Evolutionary conservation across 2,797 vertebrate species (phyloP).

Genomic region (Catharus ustulatus): DNA sequence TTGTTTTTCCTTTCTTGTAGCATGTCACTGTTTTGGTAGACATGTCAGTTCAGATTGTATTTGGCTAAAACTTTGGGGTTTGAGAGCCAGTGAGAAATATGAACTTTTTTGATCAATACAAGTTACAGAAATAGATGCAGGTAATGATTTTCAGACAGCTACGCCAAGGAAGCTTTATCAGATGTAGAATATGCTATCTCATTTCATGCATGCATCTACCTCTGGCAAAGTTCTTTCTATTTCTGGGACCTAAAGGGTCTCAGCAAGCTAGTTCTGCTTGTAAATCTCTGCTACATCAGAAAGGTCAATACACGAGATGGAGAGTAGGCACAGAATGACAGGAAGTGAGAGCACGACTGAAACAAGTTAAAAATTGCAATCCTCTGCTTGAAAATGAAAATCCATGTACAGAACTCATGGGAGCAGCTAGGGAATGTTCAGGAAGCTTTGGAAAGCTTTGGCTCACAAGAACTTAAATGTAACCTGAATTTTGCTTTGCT

Average conservation of each 20-base stretch:
- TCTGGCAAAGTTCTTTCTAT: conserved; percentile 62
- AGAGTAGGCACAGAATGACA: conserved; percentile 15
- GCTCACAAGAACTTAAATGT: neutral
- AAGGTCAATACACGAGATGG: conserved; percentile 62
- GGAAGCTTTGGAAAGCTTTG: conserved; percentile 45
- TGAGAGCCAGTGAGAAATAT: neutral
- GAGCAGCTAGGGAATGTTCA: neutral
- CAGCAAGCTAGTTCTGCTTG: conserved; percentile 34
- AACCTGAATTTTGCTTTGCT: conserved; percentile 38
- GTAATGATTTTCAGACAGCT: conserved; percentile 46
- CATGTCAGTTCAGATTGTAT: conserved; percentile 56
- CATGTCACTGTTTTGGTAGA: neutral
- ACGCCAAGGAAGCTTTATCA: conserved; percentile 50
- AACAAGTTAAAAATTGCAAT: conserved; percentile 29
- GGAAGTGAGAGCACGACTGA: conserved; percentile 8
- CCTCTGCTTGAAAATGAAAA: conserved; percentile 35
- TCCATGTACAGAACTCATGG: conserved; percentile 7
- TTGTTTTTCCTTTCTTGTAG: neutral
- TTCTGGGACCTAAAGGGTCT: conserved; percentile 47
- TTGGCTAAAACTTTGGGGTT: conserved; percentile 28
- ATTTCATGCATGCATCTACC: conserved; percentile 50
- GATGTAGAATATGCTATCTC: conserved; percentile 58
- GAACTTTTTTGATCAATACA: conserved; percentile 19
- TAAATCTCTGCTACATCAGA: conserved; percentile 59
- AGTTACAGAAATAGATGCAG: conserved; percentile 49